These are phyloP conservation scores for Gymnobelideus leadbeateri DNA, from an alignment of 2,113 vertebrate genomes.

Conservation along the genomic window DNA sequence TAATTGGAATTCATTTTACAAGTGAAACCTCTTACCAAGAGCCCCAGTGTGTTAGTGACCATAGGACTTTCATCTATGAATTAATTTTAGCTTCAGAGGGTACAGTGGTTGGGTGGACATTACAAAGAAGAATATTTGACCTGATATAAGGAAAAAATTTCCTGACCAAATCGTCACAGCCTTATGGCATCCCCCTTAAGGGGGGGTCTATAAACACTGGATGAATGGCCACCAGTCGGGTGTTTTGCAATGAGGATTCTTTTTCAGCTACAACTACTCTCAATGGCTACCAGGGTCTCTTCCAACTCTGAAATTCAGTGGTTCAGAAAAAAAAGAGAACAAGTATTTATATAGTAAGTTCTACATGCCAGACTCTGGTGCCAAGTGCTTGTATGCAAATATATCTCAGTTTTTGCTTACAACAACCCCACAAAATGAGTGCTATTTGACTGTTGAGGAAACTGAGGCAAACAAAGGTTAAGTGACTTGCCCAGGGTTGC, in stretches of 20 bases:
- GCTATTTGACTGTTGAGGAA: not conserved
- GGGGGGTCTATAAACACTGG: not conserved
- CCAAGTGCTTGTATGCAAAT: not conserved
- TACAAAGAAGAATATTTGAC: not conserved
- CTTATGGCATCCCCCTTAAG: not conserved
- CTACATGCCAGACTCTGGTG: not conserved
- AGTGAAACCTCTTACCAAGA: not conserved
- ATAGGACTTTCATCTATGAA: not conserved
- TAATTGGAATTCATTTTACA: not conserved
- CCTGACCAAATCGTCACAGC: not conserved
- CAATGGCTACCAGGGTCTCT: not conserved
- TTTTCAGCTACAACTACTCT: not conserved
- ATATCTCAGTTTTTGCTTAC: not conserved
- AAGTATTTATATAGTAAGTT: not conserved
- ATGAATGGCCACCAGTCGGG: not conserved
- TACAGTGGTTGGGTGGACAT: not conserved
- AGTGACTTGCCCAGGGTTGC: not conserved
- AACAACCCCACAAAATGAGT: not conserved
- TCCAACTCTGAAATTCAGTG: not conserved
- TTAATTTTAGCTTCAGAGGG: not conserved
- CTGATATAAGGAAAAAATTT: not conserved
- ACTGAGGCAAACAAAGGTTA: not conserved
- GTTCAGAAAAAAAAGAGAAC: not conserved
- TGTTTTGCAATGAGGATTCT: not conserved
- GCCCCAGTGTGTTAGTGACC: not conserved